Evolutionary conservation across 2,113 vertebrate genomes (phyloP).

Genomic region (Oncorhynchus clarkii): DNA sequence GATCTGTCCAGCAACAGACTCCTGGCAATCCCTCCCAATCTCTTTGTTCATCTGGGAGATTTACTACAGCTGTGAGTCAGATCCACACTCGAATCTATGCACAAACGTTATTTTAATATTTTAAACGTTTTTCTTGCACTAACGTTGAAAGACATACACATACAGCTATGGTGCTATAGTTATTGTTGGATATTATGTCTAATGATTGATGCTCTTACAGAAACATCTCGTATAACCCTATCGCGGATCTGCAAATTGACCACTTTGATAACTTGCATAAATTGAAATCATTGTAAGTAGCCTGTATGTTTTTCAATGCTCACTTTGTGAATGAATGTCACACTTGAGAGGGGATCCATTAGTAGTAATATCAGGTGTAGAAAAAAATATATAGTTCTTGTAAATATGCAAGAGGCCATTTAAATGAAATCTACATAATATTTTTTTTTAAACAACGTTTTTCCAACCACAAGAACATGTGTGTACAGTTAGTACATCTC

Average conservation of each 20-base stretch:
- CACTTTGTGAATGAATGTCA: background rate
- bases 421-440: no score
- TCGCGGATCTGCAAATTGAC: conserved; percentile 82
- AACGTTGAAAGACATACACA: no score
- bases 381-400: no score
- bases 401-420: no score
- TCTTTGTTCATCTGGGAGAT: conserved; percentile 87
- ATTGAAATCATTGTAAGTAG: conserved; percentile 94
- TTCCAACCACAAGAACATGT: no score
- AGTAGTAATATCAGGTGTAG: no score
- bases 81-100: background rate
- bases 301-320: background rate
- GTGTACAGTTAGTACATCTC: no score
- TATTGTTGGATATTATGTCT: no score
- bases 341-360: no score
- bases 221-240: conserved; percentile 93
- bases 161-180: no score
- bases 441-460: no score
- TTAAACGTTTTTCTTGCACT: background rate
- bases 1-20: conserved; percentile 91
- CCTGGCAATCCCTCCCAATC: conserved; percentile 76
- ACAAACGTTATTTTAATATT: background rate
- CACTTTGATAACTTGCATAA: conserved; percentile 90
- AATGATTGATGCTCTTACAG: conserved; percentile 57
- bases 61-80: conserved; percentile 91